Evolutionary conservation across 2,797 vertebrate genomes (phyloP).

Genomic region (Pantherophis vulpinus): DNA sequence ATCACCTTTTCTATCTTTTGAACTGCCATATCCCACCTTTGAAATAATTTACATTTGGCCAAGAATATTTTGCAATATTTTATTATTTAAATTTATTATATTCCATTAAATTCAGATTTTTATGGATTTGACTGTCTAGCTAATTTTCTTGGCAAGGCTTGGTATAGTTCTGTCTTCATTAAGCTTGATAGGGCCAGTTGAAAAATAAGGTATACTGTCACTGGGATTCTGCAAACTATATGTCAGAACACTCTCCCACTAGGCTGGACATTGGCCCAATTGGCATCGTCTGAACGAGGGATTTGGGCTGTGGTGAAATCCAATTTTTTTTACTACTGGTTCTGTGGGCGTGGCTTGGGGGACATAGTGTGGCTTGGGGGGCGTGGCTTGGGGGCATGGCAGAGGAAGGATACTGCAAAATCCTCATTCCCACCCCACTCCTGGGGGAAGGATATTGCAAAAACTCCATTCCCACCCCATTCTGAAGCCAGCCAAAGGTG

Average conservation of each 20-base stretch:
- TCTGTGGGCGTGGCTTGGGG: too few species aligned
- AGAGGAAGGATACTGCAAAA: too few species aligned
- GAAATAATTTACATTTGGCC: not conserved
- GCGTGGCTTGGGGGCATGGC: too few species aligned
- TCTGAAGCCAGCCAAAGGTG: too few species aligned
- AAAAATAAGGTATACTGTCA: not conserved
- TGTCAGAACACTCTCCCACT: not conserved
- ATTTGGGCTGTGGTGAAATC: too few species aligned
- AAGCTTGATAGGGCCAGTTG: not conserved
- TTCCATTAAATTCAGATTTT: not conserved
- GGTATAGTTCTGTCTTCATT: not conserved
- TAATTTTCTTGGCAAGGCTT: not conserved
- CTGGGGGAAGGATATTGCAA: too few species aligned
- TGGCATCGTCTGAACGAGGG: too few species aligned
- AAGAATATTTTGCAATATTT: not conserved
- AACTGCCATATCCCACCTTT: not conserved
- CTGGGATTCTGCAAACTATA: not conserved
- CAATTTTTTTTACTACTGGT: too few species aligned
- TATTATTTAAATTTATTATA: not conserved
- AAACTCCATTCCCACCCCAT: too few species aligned
- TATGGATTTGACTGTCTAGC: not conserved
- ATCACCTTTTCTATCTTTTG: not conserved
- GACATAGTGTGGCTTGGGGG: too few species aligned
- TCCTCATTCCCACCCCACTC: too few species aligned
- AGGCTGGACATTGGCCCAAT: too few species aligned